phyloP scores from a whole-genome alignment of 1,140 invertebrate species.

The Dolichoris vasculosae region DNA sequence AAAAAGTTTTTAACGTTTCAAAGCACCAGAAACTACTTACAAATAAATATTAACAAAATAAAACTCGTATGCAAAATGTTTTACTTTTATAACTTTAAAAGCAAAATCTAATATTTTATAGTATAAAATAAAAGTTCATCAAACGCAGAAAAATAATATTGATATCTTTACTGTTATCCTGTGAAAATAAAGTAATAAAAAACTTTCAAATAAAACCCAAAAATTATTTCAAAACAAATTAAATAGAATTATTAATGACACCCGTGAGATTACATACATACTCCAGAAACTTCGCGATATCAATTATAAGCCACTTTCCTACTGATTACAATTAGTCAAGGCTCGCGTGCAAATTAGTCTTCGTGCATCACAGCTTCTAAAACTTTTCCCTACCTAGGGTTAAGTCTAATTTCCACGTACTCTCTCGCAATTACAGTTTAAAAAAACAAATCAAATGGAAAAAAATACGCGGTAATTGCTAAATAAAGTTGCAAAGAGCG shows the following conservation, averaged over 20 bases:
- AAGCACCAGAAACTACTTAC: neutral
- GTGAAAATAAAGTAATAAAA: neutral
- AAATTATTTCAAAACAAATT: neutral
- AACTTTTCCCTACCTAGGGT: constrained; percentile 46
- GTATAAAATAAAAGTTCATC: neutral
- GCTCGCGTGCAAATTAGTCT: constrained; percentile 3
- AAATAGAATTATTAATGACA: constrained; percentile 12
- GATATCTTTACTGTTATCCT: neutral
- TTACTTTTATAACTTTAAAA: neutral
- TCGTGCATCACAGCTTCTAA: neutral
- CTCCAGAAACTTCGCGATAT: neutral
- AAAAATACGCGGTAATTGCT: too few species aligned
- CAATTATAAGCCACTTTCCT: constrained; percentile 32
- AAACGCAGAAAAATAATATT: neutral
- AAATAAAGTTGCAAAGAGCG: too few species aligned
- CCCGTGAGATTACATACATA: neutral
- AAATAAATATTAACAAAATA: neutral
- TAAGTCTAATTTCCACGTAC: neutral
- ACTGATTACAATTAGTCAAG: constrained; percentile 38
- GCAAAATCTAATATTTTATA: neutral
- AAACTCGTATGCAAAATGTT: neutral
- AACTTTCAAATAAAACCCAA: neutral
- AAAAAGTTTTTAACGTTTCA: neutral
- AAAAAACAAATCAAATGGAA: neutral
- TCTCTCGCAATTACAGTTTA: neutral